These are phyloP conservation scores for Minunthozetes semirufus DNA, from an alignment of 2,888 invertebrate genomes.

Conservation along the genomic window DNA sequence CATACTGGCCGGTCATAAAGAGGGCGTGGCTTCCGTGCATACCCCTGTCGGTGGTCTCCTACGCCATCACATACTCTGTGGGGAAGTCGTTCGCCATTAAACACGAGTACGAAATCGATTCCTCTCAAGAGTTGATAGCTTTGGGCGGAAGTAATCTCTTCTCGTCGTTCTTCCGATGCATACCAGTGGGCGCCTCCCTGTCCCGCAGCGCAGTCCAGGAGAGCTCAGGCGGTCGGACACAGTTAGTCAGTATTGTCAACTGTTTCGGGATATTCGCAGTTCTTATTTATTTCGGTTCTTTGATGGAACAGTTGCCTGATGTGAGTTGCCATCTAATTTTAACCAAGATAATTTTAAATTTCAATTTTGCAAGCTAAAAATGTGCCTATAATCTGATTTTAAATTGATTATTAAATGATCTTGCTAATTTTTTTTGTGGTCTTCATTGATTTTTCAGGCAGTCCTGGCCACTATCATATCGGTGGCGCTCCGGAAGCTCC, in stretches of 20 bases:
- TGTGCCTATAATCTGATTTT: neutral
- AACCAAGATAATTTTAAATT: no score
- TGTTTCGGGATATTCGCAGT: constrained; percentile 66
- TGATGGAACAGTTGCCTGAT: constrained; percentile 74
- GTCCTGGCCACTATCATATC: constrained; percentile 74
- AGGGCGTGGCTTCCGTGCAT: constrained; percentile 48
- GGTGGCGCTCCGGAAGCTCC: constrained; percentile 69
- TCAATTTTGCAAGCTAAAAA: no score
- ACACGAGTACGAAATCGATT: constrained; percentile 61
- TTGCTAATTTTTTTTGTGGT: neutral
- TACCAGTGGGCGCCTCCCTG: constrained; percentile 51
- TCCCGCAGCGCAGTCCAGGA: constrained; percentile 64
- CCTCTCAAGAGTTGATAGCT: constrained; percentile 57
- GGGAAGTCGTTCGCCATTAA: constrained; percentile 66
- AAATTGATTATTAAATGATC: constrained; percentile 57
- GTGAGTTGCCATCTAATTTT: constrained; percentile 50
- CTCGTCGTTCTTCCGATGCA: constrained; percentile 52
- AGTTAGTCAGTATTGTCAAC: constrained; percentile 71
- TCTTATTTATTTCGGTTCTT: constrained; percentile 75
- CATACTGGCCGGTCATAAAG: constrained; percentile 17
- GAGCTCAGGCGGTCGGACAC: constrained; percentile 75
- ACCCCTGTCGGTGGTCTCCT: constrained; percentile 54
- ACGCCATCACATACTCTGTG: constrained; percentile 67
- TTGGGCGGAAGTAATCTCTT: constrained; percentile 47
- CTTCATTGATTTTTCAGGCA: neutral